These are phyloP conservation scores for Polyergus mexicanus DNA, from an alignment of 1,140 invertebrate species.

Conservation along the genomic window DNA sequence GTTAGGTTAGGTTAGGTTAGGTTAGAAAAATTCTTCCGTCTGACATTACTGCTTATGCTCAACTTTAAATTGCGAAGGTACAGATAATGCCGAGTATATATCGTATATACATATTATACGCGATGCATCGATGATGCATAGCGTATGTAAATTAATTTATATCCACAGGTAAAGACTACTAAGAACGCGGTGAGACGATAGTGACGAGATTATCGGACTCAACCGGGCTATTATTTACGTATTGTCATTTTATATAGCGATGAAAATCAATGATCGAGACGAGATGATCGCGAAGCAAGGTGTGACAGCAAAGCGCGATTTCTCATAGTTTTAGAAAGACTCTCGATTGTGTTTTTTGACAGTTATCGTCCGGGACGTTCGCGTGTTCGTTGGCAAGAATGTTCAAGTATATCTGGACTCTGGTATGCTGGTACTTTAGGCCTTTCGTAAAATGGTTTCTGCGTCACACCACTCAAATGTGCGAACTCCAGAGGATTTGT, in stretches of 20 bases:
- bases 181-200: background rate
- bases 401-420: conserved; percentile 87
- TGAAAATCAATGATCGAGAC: background rate
- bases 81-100: no score
- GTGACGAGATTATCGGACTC: background rate
- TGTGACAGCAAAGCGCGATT: background rate
- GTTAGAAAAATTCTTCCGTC: no score
- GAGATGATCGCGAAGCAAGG: background rate
- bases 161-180: no score
- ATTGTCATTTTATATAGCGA: background rate
- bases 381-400: conserved; percentile 76
- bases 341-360: background rate
- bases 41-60: no score
- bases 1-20: no score
- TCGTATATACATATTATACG: no score
- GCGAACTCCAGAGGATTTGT: conserved; percentile 96
- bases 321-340: background rate
- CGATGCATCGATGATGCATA: no score
- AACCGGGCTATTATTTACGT: background rate
- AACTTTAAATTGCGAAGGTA: no score
- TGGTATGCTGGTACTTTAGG: conserved; percentile 90
- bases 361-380: background rate
- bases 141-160: no score
- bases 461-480: conserved; percentile 93
- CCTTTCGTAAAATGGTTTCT: conserved; percentile 96